Conservation (phyloP, 2,888 invertebrate species). For the Erebia epiphron region DNA sequence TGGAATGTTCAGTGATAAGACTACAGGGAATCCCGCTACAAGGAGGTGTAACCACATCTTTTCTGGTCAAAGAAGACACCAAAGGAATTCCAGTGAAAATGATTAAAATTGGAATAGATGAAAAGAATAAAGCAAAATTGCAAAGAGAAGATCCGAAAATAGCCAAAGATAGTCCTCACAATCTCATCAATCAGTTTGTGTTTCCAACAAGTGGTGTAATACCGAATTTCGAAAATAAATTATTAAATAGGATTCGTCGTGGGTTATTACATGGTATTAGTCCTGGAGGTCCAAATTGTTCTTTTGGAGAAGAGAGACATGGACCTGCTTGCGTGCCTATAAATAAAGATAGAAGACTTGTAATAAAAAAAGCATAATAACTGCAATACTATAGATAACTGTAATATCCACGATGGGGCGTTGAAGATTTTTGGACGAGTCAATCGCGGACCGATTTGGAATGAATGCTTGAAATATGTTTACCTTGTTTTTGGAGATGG, state of each 20-base stretch:
- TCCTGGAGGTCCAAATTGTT: conserved; percentile 17
- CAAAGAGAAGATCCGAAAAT: neutral
- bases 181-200: conserved; percentile 23
- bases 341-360: neutral
- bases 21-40: conserved; percentile 33
- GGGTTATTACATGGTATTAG: too few relatives aligned
- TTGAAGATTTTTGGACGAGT: neutral
- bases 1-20: conserved; percentile 36
- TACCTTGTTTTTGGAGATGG: neutral
- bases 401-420: neutral
- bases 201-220: conserved; percentile 10
- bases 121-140: conserved; percentile 7
- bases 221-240: conserved; percentile 26
- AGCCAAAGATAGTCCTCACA: neutral
- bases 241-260: too few relatives aligned
- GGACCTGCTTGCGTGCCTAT: conserved; percentile 27
- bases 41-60: conserved; percentile 30
- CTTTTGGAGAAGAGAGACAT: conserved; percentile 25
- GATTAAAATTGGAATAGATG: conserved; percentile 29
- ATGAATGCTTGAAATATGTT: neutral
- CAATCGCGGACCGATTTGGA: neutral
- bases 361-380: neutral
- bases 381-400: too few relatives aligned
- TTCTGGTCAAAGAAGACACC: conserved; percentile 31
- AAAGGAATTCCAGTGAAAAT: conserved; percentile 22